These are phyloP conservation scores for Harpalus rubripes DNA, from an alignment of 2,888 invertebrate genomes.

Conservation along the genomic window DNA sequence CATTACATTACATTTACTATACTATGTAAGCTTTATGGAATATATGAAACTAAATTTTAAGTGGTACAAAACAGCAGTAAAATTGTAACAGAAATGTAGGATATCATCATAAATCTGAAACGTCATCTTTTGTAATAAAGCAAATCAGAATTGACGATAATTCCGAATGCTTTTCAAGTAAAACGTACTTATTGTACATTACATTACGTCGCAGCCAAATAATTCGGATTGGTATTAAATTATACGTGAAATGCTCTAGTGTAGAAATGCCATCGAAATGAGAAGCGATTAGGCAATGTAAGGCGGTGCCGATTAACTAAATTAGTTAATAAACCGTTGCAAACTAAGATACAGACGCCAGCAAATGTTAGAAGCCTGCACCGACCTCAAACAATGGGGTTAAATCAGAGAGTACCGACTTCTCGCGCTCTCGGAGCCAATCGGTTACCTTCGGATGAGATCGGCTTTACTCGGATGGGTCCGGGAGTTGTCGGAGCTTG, in stretches of 20 bases:
- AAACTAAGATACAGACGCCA: slow-evolving; percentile 60
- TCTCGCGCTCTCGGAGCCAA: slow-evolving; percentile 23
- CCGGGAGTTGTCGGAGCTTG: slow-evolving; percentile 25
- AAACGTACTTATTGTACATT: slow-evolving; percentile 50
- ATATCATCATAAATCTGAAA: neutral
- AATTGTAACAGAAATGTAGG: neutral
- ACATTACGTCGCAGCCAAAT: slow-evolving; percentile 52
- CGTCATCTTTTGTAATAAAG: slow-evolving; percentile 3
- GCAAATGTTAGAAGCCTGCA: slow-evolving; percentile 43
- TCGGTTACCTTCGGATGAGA: slow-evolving; percentile 31
- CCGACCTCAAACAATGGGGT: slow-evolving; percentile 57
- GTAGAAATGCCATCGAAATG: slow-evolving; percentile 61
- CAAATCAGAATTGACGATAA: neutral
- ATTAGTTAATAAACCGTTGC: slow-evolving; percentile 66
- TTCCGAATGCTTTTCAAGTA: neutral
- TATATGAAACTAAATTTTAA: too few relatives aligned
- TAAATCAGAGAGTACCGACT: slow-evolving; percentile 52
- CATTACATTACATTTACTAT: too few relatives aligned
- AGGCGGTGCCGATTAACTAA: slow-evolving; percentile 65
- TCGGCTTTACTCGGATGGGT: slow-evolving; percentile 15
- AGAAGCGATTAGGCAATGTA: slow-evolving; percentile 64
- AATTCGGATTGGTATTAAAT: slow-evolving; percentile 65
- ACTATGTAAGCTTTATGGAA: too few relatives aligned
- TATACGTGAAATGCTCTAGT: slow-evolving; percentile 61
- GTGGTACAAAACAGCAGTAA: neutral